A percentile compares a stretch with the other conserved stretches of the same genome.
phyloP scores from a whole-genome alignment of 2,113 vertebrate genomes.

The Pyxicephalus adspersus region DNA sequence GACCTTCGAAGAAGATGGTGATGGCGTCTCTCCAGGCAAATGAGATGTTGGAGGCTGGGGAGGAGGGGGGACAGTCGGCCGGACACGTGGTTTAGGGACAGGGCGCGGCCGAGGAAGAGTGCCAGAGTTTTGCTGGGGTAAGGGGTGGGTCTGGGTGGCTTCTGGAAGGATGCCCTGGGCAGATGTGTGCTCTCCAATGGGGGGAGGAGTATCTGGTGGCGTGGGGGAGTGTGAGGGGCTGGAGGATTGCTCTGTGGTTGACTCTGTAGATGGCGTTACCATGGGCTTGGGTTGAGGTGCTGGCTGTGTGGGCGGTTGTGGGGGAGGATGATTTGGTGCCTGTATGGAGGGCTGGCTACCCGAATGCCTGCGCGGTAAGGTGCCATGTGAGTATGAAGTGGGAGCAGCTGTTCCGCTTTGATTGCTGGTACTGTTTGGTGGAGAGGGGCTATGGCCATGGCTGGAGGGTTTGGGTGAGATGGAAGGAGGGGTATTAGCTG shows the following conservation, averaged over 20 bases:
- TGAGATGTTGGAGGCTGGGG: slow-evolving; percentile 79
- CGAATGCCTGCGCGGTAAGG: slow-evolving; percentile 80
- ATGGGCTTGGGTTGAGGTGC: slow-evolving; percentile 63
- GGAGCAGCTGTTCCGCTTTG: slow-evolving; percentile 62
- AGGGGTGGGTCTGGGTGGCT: slow-evolving; percentile 59
- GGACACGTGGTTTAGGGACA: slow-evolving; percentile 89
- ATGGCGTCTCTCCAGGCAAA: slow-evolving; percentile 59
- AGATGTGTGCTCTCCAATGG: slow-evolving; percentile 62
- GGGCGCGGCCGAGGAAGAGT: slow-evolving; percentile 85
- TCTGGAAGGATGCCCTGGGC: slow-evolving; percentile 63
- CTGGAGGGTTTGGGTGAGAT: slow-evolving; percentile 76
- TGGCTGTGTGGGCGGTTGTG: slow-evolving; percentile 84
- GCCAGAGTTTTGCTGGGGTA: slow-evolving; percentile 69
- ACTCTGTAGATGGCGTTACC: slow-evolving; percentile 61
- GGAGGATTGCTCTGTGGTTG: slow-evolving; percentile 69
- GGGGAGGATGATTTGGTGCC: slow-evolving; percentile 91
- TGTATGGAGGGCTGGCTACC: slow-evolving; percentile 85
- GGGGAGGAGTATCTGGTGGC: slow-evolving; percentile 87
- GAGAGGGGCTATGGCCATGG: slow-evolving; percentile 69
- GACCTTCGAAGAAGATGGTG: slow-evolving; percentile 74
- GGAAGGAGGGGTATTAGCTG: slow-evolving; percentile 74
- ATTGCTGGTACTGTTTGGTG: slow-evolving; percentile 69
- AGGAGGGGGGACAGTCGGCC: slow-evolving; percentile 88
- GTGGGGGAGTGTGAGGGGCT: slow-evolving; percentile 85
- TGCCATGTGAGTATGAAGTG: slow-evolving; percentile 64